Base-by-base conservation (phyloP, 2,113 vertebrate species). In the Larimichthys polyactis region DNA sequence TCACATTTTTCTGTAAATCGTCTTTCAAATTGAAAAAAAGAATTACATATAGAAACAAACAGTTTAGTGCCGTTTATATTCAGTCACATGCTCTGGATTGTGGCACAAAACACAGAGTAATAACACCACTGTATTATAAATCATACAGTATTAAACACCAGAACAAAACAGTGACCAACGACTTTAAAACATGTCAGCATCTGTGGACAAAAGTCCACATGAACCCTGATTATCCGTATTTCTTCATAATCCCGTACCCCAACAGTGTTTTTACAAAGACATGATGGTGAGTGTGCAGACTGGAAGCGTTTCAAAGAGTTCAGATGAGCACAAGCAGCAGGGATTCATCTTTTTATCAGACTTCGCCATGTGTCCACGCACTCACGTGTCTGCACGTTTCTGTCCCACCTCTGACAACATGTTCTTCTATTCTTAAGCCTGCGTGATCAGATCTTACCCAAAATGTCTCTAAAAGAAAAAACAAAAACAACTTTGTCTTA, bases 251-350 rank as follows among this genome's bases (percentile, higher is more conserved):
- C 78, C 71, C 3, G 19, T 0, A 3, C 63, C n/a, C 4, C 29
- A 43, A 9, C 51, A 2, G 24, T 75, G 80, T 8, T 36, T 8
- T 36, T 4, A 32, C 10, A 20, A n/a, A 4, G 57, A 29, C 8
- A 27, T 24, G 60, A 22, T 22, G 55, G 32, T 10, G 22, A 51
- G 70, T 66, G 22, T 52, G 67, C 69, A 78, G 83, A 29, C 71
- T 11, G 67, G 14, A 22, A 36, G 16, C 1, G 12, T 48, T 72
- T 48, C 65, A 22, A 14, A 44, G 62, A 64, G 75, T 86, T 90
- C 86, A 87, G 7, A 43, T 44, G 3, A 82, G 85, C 71, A 3
- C 76, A 71, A 78, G 71, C 89, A 81, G 85, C 87, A 80, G 90
- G 89, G 87, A 87, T 65, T 89, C 71, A 73, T 67, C 52, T 40